Percentiles rank a stretch among this genome's conserved stretches.
Conservation (phyloP, 1,140 invertebrate species). For the Drosophila mojavensis region DNA sequence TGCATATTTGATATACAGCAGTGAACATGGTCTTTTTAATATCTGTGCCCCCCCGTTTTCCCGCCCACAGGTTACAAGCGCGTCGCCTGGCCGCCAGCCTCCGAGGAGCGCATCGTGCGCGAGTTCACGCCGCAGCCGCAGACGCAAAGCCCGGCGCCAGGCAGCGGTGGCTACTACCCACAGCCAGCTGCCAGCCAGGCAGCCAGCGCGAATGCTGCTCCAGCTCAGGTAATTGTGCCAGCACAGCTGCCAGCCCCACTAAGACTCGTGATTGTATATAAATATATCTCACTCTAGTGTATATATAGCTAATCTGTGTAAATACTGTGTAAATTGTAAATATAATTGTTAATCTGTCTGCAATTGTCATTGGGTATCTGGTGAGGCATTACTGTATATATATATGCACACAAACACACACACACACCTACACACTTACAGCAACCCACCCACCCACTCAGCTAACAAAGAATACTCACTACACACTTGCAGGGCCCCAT, state of each 20-base stretch:
- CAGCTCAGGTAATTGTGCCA: constrained; percentile 64
- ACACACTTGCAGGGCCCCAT: constrained; percentile 75
- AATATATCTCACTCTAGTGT: constrained; percentile 19
- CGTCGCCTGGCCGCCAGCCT: constrained; percentile 92
- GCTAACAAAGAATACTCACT: constrained; percentile 55
- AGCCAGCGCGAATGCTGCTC: constrained; percentile 19
- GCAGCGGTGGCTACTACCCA: constrained; percentile 66
- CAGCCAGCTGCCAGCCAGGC: constrained; percentile 30
- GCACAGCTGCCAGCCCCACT: neutral
- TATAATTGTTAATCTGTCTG: constrained; percentile 51
- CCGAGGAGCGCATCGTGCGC: constrained; percentile 86
- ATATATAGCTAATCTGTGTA: constrained; percentile 25
- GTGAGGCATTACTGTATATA: constrained; percentile 36
- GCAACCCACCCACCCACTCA: constrained; percentile 17
- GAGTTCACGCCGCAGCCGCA: constrained; percentile 85
- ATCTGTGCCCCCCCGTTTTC: neutral
- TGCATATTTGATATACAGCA: neutral
- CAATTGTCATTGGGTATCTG: constrained; percentile 48
- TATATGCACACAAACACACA: constrained; percentile 9
- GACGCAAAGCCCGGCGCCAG: constrained; percentile 73
- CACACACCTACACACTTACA: constrained; percentile 12
- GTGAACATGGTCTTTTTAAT: neutral
- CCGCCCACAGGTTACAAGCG: constrained; percentile 88
- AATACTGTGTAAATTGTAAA: constrained; percentile 55
- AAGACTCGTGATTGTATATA: constrained; percentile 41